Evolutionary conservation across 35 echinoderm and acorn worm species (phyloP), one percentile per base, ranked within the genome.

Genomic region (Apostichopus californicus): DNA sequence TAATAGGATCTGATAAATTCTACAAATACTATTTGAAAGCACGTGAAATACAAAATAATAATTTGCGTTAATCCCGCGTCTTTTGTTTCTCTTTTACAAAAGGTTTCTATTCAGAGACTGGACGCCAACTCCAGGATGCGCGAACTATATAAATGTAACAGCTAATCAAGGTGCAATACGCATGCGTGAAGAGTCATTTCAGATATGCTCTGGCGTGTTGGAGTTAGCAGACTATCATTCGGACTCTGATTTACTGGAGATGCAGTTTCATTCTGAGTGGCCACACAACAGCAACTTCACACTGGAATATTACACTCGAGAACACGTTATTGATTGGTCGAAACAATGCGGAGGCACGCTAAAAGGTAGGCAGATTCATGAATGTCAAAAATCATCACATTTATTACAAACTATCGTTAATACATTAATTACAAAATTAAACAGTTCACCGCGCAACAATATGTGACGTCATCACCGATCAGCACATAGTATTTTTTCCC

Each of bases 171-270:
- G 71, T 75, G 71, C 17, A 18, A 14, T 75, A 75, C 71, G 71
- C 71, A 75, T n/a, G 71, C 71, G 17, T 22, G 71, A 75, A n/a
- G 71, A 75, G 17, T 75, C 71, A 20, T 75, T 75, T 75, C 71
- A 22, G 14, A 18, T 75, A 7, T 75, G 71, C 20, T 6, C 13
- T 22, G 21, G 21, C 71, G 6, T 75, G 7, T 75, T 18, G 78
- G 28, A 81, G 25, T 81, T 81, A 53, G 78, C 22, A 52, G 78
- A 81, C 78, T 81, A 81, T 81, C 78, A 81, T 81, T 81, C 78
- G 9, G 78, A 81, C 9, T 81, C 78, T 11, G 9, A 81, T 81
- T 81, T 81, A 81, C 78, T 81, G 52, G 18, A 17, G 78, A 9
- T 81, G 8, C 78, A 81, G 78, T 81, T 81, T 52, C 78, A 81